Percentiles rank a stretch among this genome's conserved stretches.
These are phyloP conservation scores for Poeciliopsis paucimaculata DNA, from an alignment of 2,797 vertebrate species.

Conservation along the genomic window DNA sequence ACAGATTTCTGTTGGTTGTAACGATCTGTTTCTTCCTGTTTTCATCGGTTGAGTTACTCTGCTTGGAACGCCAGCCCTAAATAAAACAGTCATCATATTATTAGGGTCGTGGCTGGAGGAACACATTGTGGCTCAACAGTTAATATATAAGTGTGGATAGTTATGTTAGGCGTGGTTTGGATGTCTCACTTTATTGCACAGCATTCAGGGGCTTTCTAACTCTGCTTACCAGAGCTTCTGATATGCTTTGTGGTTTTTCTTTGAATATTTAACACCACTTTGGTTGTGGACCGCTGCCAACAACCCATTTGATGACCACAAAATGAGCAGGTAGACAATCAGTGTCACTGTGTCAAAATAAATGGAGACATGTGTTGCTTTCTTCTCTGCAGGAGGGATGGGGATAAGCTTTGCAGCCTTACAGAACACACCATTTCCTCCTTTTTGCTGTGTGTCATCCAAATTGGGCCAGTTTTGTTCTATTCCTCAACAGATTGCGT, in stretches of 20 bases:
- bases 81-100: conserved; percentile 32
- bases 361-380: conserved; percentile 22
- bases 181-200: conserved; percentile 9
- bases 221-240: conserved; percentile 1
- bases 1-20: not conserved
- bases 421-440: not conserved
- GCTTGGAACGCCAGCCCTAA: conserved; percentile 17
- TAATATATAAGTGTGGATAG: conserved; percentile 29
- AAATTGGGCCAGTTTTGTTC: not conserved
- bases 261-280: conserved; percentile 30
- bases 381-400: not conserved
- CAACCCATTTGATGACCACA: conserved; percentile 28
- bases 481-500: not conserved
- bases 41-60: conserved; percentile 14
- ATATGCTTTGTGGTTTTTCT: conserved; percentile 19
- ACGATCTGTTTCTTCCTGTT: conserved; percentile 13
- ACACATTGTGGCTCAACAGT: conserved; percentile 24
- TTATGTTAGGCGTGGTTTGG: conserved; percentile 32
- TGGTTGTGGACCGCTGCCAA: conserved; percentile 11
- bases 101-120: conserved; percentile 26
- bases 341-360: conserved; percentile 22
- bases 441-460: not conserved
- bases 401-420: not conserved
- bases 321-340: conserved; percentile 8
- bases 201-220: not conserved